Evolutionary conservation across 2,797 vertebrate species (phyloP), one percentile per base, ranked within the genome.

Genomic region (Pangasius larnaudii): DNA sequence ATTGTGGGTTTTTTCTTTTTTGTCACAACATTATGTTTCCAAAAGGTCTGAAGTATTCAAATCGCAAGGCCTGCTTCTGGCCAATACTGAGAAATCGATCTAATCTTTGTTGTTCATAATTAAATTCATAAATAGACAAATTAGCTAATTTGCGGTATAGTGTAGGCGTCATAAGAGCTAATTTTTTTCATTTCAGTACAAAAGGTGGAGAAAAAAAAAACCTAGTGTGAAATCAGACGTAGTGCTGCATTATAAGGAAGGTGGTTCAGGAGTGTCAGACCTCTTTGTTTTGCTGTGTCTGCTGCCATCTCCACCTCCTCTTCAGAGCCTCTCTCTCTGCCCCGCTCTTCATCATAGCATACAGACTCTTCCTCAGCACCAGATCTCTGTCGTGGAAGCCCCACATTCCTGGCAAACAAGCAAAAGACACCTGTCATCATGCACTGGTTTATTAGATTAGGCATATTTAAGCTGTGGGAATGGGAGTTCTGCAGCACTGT

Each of bases 221-320:
- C 42, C 42, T 42, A 42, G 42, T 42, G 42, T 42, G 42, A 42
- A 42, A 42, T 42, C 42, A 42, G 42, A 42, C 42, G 42, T 42
- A 42, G 42, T 42, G 42, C 78, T 61, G 56, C 33, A 81, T 59
- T 24, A 61, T 27, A 11, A 42, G 36, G 22, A 77, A 59, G 8
- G 36, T 59, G 18, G 27, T 49, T 59, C 39, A 86, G 36, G 18
- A 53, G 27, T 42, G 49, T 92, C 95, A 90, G 67, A 99, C 98
- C 98, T 99, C 98, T 89, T 99, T 99, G 95, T 99, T 99, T 94
- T 99, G 98, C 91, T 99, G 98, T 0, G 98, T 99, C 94, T 99
- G 98, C 90, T 99, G 98, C 99, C 98, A 99, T 90, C 98, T 96
- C 99, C 99, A 99, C 90, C 98, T 95, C 90, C 98, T 97, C 94